phyloP scores from a whole-genome alignment of 2,888 invertebrate species.

The Mylabris sibirica region DNA sequence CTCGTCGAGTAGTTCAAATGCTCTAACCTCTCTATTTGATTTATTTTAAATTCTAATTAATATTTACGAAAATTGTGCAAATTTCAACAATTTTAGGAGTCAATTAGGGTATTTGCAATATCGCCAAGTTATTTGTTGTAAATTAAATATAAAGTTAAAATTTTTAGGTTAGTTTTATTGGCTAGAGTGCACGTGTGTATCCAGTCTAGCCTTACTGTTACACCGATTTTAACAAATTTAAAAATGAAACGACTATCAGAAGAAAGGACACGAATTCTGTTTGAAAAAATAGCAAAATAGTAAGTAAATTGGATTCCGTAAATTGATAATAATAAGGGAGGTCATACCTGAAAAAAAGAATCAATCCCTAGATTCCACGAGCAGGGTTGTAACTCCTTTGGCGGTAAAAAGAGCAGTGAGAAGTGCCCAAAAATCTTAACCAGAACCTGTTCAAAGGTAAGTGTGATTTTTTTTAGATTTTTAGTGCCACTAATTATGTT shows the following conservation, averaged over 20 bases:
- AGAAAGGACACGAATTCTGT: constrained; percentile 84
- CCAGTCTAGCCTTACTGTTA: background rate
- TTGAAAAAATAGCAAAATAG: constrained; percentile 95
- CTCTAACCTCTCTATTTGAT: background rate
- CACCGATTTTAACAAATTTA: background rate
- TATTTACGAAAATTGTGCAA: background rate
- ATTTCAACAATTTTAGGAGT: background rate
- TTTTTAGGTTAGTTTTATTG: background rate
- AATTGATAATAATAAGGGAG: too few species aligned
- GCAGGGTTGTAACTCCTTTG: too few species aligned
- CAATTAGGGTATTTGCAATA: too few species aligned
- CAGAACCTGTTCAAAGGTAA: too few species aligned
- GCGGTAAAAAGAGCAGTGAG: too few species aligned
- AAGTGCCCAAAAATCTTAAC: too few species aligned
- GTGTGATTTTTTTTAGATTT: too few species aligned
- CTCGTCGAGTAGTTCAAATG: background rate
- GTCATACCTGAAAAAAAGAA: too few species aligned
- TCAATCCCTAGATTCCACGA: too few species aligned
- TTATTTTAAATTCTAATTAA: background rate
- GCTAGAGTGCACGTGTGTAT: background rate
- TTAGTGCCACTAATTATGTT: too few species aligned
- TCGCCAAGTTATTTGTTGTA: background rate
- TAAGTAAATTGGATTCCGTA: constrained; percentile 64
- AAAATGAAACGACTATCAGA: constrained; percentile 88
- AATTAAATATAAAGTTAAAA: background rate